A percentile compares a stretch with the other conserved stretches of the same genome.
Conservation (phyloP, 1,140 invertebrate species). For the Procambarus clarkii region DNA sequence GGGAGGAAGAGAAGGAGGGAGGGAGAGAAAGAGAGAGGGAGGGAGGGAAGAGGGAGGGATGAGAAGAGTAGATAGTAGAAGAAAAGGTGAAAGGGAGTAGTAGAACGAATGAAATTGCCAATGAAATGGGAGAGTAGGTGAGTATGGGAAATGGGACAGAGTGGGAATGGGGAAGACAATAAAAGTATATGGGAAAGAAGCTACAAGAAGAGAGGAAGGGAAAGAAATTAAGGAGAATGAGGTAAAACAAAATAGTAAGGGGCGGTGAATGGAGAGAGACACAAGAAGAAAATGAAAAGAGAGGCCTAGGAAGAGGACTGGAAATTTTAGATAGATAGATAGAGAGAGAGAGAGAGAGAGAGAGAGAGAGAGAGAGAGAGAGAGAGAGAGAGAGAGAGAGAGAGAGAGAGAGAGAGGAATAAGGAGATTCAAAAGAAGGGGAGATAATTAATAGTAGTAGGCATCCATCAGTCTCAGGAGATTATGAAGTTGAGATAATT, state of each 20-base stretch:
- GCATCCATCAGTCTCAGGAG: too few species aligned
- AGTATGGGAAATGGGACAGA: neutral
- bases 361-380: neutral
- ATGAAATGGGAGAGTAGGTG: neutral
- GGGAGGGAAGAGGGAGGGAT: neutral
- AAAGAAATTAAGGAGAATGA: neutral
- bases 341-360: neutral
- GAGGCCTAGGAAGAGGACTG: neutral
- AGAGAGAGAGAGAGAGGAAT: neutral
- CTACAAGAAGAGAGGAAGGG: neutral
- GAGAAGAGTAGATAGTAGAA: too few species aligned
- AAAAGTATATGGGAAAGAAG: neutral
- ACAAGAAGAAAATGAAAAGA: neutral
- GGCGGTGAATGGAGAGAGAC: neutral
- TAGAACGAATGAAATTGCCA: neutral
- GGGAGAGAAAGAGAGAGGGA: neutral
- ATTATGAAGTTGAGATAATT: neutral
- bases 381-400: too few species aligned
- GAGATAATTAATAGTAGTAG: too few species aligned
- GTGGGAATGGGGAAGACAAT: neutral
- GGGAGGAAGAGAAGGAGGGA: neutral
- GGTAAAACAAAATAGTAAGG: neutral
- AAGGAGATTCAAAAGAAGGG: neutral
- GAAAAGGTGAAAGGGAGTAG: neutral
- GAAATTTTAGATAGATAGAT: neutral